Percentiles rank a stretch among this genome's conserved stretches.
These are phyloP conservation scores for Yasuhikotakia modesta DNA, from an alignment of 2,797 vertebrate genomes.

Conservation along the genomic window DNA sequence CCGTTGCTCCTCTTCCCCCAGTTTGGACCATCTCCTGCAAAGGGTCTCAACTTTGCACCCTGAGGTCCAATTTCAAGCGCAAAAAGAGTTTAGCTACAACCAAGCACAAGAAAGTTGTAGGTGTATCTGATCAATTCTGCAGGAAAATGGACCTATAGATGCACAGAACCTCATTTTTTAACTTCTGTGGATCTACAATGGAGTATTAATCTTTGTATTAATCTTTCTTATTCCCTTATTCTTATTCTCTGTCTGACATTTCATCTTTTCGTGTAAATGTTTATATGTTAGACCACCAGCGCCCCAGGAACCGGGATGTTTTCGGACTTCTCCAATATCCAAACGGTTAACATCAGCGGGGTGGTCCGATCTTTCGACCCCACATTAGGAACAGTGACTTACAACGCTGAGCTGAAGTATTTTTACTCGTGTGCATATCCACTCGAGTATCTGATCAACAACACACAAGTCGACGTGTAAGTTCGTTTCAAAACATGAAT, in stretches of 20 bases:
- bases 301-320: constrained; percentile 68
- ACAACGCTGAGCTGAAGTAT: constrained; percentile 75
- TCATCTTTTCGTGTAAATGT: constrained; percentile 25
- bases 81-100: too few species aligned
- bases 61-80: too few species aligned
- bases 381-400: constrained; percentile 70
- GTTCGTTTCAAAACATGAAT: constrained; percentile 36
- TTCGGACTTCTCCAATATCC: constrained; percentile 75
- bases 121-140: too few species aligned
- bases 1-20: not conserved
- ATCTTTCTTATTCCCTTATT: not conserved
- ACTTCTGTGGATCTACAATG: too few species aligned
- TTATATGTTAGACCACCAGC: constrained; percentile 68
- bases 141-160: too few species aligned
- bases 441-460: constrained; percentile 78
- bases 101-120: too few species aligned
- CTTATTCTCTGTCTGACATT: not conserved
- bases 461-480: constrained; percentile 76
- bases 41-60: too few species aligned
- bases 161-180: too few species aligned
- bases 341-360: constrained; percentile 74
- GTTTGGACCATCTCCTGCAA: too few species aligned
- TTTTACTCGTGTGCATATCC: constrained; percentile 78
- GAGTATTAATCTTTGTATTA: not conserved
- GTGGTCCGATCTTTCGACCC: constrained; percentile 71